These are phyloP conservation scores for Apus apus DNA, from an alignment of 2,113 vertebrate genomes.

Conservation along the genomic window DNA sequence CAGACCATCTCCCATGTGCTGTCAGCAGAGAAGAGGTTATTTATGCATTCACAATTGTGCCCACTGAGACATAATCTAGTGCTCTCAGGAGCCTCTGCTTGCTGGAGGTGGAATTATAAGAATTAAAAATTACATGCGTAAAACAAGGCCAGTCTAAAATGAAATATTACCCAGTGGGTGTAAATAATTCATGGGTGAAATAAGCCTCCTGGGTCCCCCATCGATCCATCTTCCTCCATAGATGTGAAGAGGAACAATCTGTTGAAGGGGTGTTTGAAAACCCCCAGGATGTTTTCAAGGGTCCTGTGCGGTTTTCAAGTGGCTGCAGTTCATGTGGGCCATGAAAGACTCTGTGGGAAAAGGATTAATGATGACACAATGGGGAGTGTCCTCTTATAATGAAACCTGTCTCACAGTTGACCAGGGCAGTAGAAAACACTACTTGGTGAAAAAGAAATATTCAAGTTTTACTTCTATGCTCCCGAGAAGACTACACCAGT, in stretches of 20 bases:
- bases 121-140: slow-evolving; percentile 62
- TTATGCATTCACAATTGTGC: background rate
- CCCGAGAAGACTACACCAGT: background rate
- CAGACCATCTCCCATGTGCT: slow-evolving; percentile 8
- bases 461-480: background rate
- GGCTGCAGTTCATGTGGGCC: background rate
- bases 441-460: background rate
- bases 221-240: background rate
- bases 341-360: background rate
- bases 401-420: background rate
- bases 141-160: slow-evolving; percentile 38
- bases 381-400: background rate
- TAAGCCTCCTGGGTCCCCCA: background rate
- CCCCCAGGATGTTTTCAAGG: background rate
- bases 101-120: slow-evolving; percentile 46
- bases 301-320: fast-evolving
- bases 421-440: background rate
- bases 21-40: slow-evolving; percentile 27
- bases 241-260: background rate
- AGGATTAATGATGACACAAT: background rate
- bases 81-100: slow-evolving; percentile 5
- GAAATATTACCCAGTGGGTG: slow-evolving; percentile 22
- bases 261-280: background rate
- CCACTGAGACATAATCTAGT: slow-evolving; percentile 46
- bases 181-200: slow-evolving; percentile 59